phyloP scores from a whole-genome alignment of 2,797 vertebrate genomes.

The Distichodus sexfasciatus region DNA sequence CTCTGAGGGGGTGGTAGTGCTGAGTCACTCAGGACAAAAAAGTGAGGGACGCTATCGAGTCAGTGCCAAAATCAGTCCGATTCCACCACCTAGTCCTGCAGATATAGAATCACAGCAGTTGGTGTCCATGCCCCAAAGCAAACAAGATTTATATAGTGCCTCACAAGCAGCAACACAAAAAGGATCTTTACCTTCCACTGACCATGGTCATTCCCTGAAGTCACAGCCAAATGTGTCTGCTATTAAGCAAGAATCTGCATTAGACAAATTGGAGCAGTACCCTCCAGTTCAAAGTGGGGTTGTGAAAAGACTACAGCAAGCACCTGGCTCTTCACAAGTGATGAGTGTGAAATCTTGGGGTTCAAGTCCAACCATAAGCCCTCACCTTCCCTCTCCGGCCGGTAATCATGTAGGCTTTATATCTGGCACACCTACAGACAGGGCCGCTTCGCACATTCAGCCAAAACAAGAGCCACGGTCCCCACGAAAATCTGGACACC shows the following conservation, averaged over 20 bases:
- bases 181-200: conserved; percentile 74
- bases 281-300: conserved; percentile 81
- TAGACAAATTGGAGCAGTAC: conserved; percentile 86
- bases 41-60: conserved; percentile 92
- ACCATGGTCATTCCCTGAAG: conserved; percentile 86
- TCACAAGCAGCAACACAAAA: conserved; percentile 83
- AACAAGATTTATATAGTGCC: conserved; percentile 83
- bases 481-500: conserved; percentile 85
- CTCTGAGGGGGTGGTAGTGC: conserved; percentile 91
- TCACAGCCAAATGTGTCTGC: conserved; percentile 79
- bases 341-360: conserved; percentile 84
- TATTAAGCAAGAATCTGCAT: conserved; percentile 81
- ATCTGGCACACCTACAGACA: conserved; percentile 74
- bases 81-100: conserved; percentile 90
- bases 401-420: conserved; percentile 87
- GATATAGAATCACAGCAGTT: conserved; percentile 97
- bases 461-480: conserved; percentile 89
- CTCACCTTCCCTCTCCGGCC: conserved; percentile 88
- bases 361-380: conserved; percentile 84
- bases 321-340: conserved; percentile 78
- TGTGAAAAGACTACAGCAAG: conserved; percentile 83
- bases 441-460: conserved; percentile 76
- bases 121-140: conserved; percentile 94
- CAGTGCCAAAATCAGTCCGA: conserved; percentile 97
- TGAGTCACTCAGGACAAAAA: conserved; percentile 97